Conservation (phyloP, 2,888 invertebrate species). For the Hololepta plana region DNA sequence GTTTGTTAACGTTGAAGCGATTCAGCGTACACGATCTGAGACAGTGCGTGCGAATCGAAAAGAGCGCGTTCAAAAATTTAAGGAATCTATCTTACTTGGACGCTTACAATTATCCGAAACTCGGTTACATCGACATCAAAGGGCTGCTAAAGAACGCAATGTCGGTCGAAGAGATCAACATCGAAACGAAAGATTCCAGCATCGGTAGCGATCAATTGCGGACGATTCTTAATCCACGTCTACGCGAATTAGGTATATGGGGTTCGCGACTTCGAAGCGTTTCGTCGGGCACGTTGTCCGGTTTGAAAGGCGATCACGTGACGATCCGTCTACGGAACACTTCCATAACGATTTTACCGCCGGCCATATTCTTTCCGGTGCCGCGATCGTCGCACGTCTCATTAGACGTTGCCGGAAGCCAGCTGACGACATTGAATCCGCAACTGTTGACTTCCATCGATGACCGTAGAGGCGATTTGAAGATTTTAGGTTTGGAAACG, state of each 20-base stretch:
- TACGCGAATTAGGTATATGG: constrained; percentile 53
- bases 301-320: constrained; percentile 54
- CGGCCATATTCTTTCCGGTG: constrained; percentile 69
- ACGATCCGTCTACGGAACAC: constrained; percentile 64
- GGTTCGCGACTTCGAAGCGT: constrained; percentile 59
- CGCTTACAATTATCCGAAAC: constrained; percentile 56
- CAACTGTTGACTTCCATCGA: constrained; percentile 67
- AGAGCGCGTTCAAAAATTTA: constrained; percentile 56
- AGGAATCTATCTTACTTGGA: constrained; percentile 50
- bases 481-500: constrained; percentile 51
- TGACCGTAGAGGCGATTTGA: constrained; percentile 54
- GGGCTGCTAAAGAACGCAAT: constrained; percentile 61
- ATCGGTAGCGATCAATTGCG: constrained; percentile 70
- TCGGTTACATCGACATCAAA: constrained; percentile 74
- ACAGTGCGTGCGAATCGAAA: constrained; percentile 61
- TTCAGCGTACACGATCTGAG: constrained; percentile 49
- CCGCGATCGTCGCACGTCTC: constrained; percentile 68
- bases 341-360: constrained; percentile 57
- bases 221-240: constrained; percentile 58
- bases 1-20: constrained; percentile 43
- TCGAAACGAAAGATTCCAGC: constrained; percentile 71
- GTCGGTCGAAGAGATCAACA: constrained; percentile 56
- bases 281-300: constrained; percentile 69
- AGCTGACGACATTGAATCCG: constrained; percentile 54
- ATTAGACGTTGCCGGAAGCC: constrained; percentile 63